Evolutionary conservation across 30 jellyfish, hydroid and myxozoan species (phyloP).

Genomic region (Turritopsis dohrnii): DNA sequence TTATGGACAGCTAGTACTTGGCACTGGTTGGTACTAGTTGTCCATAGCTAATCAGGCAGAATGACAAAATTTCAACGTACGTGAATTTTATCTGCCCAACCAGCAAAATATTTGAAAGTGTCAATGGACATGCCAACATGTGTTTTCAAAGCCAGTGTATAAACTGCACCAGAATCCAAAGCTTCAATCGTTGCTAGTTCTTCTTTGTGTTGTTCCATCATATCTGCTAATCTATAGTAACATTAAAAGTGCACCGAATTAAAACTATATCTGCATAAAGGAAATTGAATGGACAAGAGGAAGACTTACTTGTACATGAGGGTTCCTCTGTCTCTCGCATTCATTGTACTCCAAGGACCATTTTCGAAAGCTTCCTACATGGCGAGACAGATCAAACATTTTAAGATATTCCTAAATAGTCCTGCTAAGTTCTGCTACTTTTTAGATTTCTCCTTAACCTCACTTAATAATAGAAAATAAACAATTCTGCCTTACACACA

Average conservation of each 20-base stretch:
- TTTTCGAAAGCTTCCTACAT: slow-evolving; percentile 81
- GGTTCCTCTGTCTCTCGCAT: slow-evolving; percentile 98
- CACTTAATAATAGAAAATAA: no score
- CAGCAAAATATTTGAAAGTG: slow-evolving; percentile 89
- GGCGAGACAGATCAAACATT: not conserved
- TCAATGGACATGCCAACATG: slow-evolving; percentile 97
- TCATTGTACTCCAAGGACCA: slow-evolving; percentile 97
- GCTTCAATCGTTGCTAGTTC: slow-evolving; percentile 93
- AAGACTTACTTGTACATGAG: slow-evolving; percentile 86
- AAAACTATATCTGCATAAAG: no score
- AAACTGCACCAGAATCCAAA: slow-evolving; percentile 97
- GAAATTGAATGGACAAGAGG: no score
- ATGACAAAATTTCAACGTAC: slow-evolving; percentile 21
- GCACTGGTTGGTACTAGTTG: no score
- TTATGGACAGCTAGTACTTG: no score
- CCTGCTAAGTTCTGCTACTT: no score
- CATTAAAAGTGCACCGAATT: no score
- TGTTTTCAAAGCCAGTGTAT: slow-evolving; percentile 92
- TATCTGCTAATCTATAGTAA: slow-evolving; percentile 77
- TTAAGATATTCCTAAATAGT: no score
- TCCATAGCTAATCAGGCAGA: not conserved
- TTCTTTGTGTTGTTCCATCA: slow-evolving; percentile 95
- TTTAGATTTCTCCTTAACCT: no score
- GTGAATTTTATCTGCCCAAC: slow-evolving; percentile 91
- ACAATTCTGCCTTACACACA: no score